Percentiles rank a stretch among this genome's conserved stretches.
phyloP scores from a whole-genome alignment of 2,888 invertebrate genomes.

The Neoscelio sp. region DNA sequence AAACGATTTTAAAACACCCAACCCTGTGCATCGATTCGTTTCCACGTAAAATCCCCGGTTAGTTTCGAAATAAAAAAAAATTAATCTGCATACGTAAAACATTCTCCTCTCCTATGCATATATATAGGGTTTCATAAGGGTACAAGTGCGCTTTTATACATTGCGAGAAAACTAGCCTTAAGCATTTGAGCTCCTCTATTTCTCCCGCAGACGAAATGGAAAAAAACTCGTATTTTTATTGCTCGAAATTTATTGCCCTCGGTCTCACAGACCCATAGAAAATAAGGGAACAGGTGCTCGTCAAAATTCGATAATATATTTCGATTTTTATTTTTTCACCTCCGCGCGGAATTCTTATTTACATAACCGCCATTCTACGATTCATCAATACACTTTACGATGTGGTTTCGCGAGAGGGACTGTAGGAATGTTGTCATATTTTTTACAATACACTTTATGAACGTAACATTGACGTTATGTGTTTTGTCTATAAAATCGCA shows the following conservation, averaged over 20 bases:
- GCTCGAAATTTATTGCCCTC: slow-evolving; percentile 20
- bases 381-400: slow-evolving; percentile 9
- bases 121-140: slow-evolving; percentile 36
- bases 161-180: slow-evolving; percentile 13
- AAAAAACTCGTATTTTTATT: slow-evolving; percentile 29
- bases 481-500: no score
- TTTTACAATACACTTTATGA: no score
- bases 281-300: slow-evolving; percentile 60
- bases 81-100: slow-evolving; percentile 23
- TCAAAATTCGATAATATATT: slow-evolving; percentile 72
- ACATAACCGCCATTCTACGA: slow-evolving; percentile 11
- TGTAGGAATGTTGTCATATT: no score
- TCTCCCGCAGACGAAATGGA: background rate
- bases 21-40: background rate
- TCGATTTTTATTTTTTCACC: slow-evolving; percentile 62
- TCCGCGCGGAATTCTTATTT: slow-evolving; percentile 1
- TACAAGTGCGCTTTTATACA: slow-evolving; percentile 39
- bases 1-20: background rate
- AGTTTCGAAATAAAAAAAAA: slow-evolving; percentile 18
- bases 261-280: slow-evolving; percentile 1
- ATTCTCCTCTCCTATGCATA: slow-evolving; percentile 11
- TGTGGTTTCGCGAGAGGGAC: no score
- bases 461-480: no score
- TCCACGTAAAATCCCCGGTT: background rate
- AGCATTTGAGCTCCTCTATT: slow-evolving; percentile 20